Base-by-base conservation (phyloP, 2,888 invertebrate species). In the Drosophila tanythrix region DNA sequence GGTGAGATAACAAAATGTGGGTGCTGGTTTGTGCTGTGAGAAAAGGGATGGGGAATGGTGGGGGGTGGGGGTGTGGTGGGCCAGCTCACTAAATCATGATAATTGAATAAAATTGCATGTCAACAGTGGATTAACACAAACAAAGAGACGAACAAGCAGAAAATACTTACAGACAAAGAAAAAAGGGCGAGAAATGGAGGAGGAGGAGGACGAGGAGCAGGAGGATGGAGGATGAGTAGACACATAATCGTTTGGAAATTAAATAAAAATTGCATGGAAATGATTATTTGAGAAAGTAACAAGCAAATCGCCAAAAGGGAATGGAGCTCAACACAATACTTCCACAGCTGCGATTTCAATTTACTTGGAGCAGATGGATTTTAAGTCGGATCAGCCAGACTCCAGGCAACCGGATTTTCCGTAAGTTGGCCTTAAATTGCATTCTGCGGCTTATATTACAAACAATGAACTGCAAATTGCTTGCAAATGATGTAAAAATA, bases 31-130 rank as follows among this genome's bases (percentile, higher is more conserved):
- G 6, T 21, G 55, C 7, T 15, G 38, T 46, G 38, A 21, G 51
- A 31, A 38, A 27, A 6, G 21, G 53, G 36, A 21, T 4, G 38
- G 33, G 33, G 52, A 51, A 58, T 38, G 11, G 13, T 25, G 52
- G 31, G 18, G 35, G 35, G 4, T 8, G 18, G 52, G 31, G 18
- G 46, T 21, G 21, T 21, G 33, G 57, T 48, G 48, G 50, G 56
- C 7, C 21, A 61, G 35, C 57, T 43, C 18, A 70, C 62, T 64
- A 87, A 89, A 86, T 89, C 78, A 77, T 70, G 80, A 82, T 83
- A 85, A 89, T 83, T 88, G 90, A 88, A 85, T 88, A 62, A 85
- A 88, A 81, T 89, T 81, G 83, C 88, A 82, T 82, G 78, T 82
- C 79, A 79, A 76, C 77, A 60, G 72, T 72, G 81, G 69, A 86